Percentiles rank a stretch among this genome's conserved stretches.
phyloP scores from a whole-genome alignment of 2,888 invertebrate species.

The Morpho deidamia region DNA sequence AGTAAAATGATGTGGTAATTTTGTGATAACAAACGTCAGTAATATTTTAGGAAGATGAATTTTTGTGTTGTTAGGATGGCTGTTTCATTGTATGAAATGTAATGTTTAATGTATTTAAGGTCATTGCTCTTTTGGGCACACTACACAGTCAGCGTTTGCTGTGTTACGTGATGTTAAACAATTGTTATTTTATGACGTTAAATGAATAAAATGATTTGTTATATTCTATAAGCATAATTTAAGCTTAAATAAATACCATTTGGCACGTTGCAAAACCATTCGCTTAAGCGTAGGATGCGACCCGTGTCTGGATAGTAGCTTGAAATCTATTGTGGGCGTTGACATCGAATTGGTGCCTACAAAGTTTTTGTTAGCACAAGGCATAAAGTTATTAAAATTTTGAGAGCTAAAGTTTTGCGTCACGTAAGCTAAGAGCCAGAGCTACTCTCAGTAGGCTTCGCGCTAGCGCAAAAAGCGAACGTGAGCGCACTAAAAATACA shows the following conservation, averaged over 20 bases:
- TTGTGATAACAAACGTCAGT: too few relatives aligned
- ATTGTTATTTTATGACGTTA: too few relatives aligned
- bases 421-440: slow-evolving; percentile 33
- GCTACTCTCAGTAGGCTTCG: slow-evolving; percentile 51
- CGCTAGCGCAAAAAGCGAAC: slow-evolving; percentile 51
- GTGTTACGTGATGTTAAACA: too few relatives aligned
- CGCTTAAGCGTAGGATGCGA: slow-evolving; percentile 50
- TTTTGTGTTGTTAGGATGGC: too few relatives aligned
- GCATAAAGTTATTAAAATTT: slow-evolving; percentile 54
- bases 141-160: too few relatives aligned
- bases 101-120: too few relatives aligned
- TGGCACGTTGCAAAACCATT: slow-evolving; percentile 34
- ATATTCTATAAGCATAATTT: background rate
- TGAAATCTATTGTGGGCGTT: slow-evolving; percentile 59
- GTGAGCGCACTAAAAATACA: slow-evolving; percentile 43
- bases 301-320: slow-evolving; percentile 47
- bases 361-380: slow-evolving; percentile 65
- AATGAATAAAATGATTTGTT: too few relatives aligned
- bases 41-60: too few relatives aligned
- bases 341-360: slow-evolving; percentile 57
- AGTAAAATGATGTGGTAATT: too few relatives aligned
- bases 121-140: too few relatives aligned
- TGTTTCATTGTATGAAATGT: too few relatives aligned
- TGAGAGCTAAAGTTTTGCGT: slow-evolving; percentile 25
- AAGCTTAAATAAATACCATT: slow-evolving; percentile 10